Evolutionary conservation across 2,113 vertebrate genomes (phyloP), one percentile per base, ranked within the genome.

Genomic region (Pyrgilauda ruficollis): DNA sequence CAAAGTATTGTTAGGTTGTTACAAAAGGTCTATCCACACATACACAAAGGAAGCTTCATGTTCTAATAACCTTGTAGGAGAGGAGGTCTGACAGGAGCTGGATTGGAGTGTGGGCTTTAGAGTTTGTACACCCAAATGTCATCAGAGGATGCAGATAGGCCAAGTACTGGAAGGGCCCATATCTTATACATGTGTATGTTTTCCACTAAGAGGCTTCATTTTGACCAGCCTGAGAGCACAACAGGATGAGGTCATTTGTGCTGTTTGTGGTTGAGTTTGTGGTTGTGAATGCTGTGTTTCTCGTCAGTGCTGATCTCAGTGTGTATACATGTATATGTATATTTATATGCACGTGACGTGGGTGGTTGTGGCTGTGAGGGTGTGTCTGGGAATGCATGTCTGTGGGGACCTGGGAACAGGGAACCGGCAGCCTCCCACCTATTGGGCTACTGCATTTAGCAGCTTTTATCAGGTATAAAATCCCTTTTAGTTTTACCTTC

Each of bases 11-110:
- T 30, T 68, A 20, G 7, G 3, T 63, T 63, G 13, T 28, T 82
- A 24, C n/a, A 37, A 77, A 84, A 87, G 10, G 7, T 68, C 37
- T 5, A 50, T 59, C 24, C 11, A 13, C 28, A 53, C 17, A 35
- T 3, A 28, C 0, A 0, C 22, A 37, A 50, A 82, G 22, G 9
- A 90, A 18, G 19, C 0, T 0, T 53, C 22, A 64, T 52, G 6
- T 11, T 15, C 35, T 23, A 61, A 30, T 39, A 55, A 61, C 6
- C 12, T 64, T 2, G 2, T 44, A 26, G 59, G 44, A 37, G 33
- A 69, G 20, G 18, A 72, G 19, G 3, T 77, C 15, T 58, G 37
- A 62, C 7, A 37, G 58, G 10, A 82, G 10, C 15, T 55, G 35
- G 11, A 41, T 0, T 15, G 6, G 10, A 17, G 10, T 66, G 21